phyloP scores from a whole-genome alignment of 2,888 invertebrate species.

The Apodemia duryi region DNA sequence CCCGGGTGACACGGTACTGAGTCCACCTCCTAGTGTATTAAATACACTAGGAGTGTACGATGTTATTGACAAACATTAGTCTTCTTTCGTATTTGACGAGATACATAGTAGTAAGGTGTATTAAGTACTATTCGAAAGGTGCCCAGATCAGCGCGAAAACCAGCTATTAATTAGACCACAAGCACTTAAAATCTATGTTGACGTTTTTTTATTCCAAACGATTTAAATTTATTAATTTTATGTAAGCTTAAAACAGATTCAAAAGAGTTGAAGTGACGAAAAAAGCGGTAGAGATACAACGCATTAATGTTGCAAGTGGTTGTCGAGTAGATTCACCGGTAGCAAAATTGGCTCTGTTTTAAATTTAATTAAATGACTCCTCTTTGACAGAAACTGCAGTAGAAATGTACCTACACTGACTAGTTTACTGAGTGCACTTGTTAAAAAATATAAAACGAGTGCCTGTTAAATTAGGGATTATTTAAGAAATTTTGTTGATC shows the following conservation, averaged over 20 bases:
- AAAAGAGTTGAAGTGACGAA: not conserved
- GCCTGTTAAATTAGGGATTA: not conserved
- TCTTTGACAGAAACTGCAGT: constrained; percentile 5
- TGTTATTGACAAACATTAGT: too few species aligned
- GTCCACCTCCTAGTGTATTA: too few species aligned
- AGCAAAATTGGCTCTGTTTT: constrained; percentile 8
- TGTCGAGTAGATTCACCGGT: not conserved
- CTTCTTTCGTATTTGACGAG: too few species aligned
- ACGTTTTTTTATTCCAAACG: too few species aligned
- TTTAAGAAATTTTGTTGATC: not conserved
- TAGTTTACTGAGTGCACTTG: not conserved
- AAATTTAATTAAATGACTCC: constrained; percentile 8
- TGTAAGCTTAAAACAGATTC: not conserved
- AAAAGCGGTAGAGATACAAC: constrained; percentile 1
- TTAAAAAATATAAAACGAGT: not conserved
- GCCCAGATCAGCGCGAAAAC: too few species aligned
- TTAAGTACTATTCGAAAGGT: too few species aligned
- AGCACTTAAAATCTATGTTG: too few species aligned
- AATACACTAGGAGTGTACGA: too few species aligned
- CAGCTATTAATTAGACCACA: too few species aligned
- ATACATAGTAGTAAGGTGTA: too few species aligned
- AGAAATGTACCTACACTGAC: not conserved
- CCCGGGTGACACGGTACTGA: too few species aligned
- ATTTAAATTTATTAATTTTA: not conserved
- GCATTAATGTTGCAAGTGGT: constrained; percentile 11